Conservation (phyloP, 1,140 invertebrate species). For the Musca vetustissima region DNA sequence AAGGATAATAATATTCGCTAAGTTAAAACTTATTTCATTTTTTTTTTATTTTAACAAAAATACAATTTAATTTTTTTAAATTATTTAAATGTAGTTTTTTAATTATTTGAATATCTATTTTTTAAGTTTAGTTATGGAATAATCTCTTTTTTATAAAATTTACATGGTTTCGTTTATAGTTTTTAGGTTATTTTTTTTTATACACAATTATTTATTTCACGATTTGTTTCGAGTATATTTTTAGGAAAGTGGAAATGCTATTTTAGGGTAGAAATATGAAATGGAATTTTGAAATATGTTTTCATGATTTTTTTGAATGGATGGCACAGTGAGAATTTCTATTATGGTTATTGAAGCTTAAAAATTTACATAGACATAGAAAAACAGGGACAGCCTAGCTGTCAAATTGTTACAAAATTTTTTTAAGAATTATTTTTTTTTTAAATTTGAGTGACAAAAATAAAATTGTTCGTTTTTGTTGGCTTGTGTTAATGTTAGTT, state of each 20-base stretch:
- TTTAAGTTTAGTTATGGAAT: conserved; percentile 1
- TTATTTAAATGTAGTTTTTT: neutral
- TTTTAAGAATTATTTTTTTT: too few species aligned
- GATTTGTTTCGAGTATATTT: neutral
- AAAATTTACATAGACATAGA: neutral
- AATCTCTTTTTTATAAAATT: neutral
- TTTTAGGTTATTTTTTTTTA: neutral
- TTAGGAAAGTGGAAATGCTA: too few species aligned
- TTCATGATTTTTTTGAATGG: neutral
- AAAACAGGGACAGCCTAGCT: conserved; percentile 10
- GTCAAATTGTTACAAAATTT: conserved; percentile 8
- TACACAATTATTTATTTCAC: neutral
- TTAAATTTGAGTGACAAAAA: too few species aligned
- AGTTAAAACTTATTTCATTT: neutral
- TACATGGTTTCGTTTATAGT: neutral
- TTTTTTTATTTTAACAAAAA: conserved; percentile 8
- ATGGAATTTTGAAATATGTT: neutral
- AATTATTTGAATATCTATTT: neutral
- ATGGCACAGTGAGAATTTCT: conserved; percentile 18
- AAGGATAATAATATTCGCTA: conserved; percentile 18
- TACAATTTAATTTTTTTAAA: neutral
- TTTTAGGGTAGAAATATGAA: neutral
- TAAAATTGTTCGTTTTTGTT: neutral
- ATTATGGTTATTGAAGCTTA: neutral
- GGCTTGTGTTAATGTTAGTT: neutral